Conservation (phyloP, 2,888 invertebrate genomes). For the Mayetiola destructor region DNA sequence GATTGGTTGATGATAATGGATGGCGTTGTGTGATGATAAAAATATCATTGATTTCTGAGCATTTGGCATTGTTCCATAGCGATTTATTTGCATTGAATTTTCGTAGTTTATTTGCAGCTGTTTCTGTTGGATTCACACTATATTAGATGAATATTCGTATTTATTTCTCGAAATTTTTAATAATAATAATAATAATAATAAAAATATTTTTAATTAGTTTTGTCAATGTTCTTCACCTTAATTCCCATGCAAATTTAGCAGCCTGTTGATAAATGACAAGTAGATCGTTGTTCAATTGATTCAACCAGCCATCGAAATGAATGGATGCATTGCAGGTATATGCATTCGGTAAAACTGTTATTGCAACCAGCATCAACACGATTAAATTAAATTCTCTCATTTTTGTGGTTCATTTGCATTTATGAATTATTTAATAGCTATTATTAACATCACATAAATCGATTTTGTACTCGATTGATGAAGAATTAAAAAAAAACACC, state of each 20-base stretch:
- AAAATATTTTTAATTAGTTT: not conserved
- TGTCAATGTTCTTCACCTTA: constrained; percentile 14
- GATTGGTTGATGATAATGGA: not conserved
- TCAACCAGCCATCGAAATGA: constrained; percentile 21
- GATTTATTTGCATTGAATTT: constrained; percentile 24
- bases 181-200: not conserved
- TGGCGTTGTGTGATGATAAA: not conserved
- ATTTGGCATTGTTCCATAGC: constrained; percentile 30
- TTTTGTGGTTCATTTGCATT: too few relatives aligned
- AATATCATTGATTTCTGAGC: constrained; percentile 21
- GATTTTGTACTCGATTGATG: too few relatives aligned
- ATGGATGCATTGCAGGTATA: not conserved
- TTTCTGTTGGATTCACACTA: constrained; percentile 19
- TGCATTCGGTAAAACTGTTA: not conserved
- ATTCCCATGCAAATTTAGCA: constrained; percentile 22
- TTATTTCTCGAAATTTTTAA: too few relatives aligned
- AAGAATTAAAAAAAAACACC: too few relatives aligned
- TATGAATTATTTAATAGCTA: not conserved
- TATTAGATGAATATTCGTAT: too few relatives aligned
- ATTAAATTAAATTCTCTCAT: too few relatives aligned
- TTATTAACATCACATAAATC: not conserved
- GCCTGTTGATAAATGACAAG: constrained; percentile 20
- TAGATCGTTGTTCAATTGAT: constrained; percentile 21
- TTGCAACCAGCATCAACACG: not conserved
- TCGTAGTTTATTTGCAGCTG: constrained; percentile 19